Base-by-base conservation (phyloP, 1,140 invertebrate genomes). In the Bursaphelenchus mucronatus region DNA sequence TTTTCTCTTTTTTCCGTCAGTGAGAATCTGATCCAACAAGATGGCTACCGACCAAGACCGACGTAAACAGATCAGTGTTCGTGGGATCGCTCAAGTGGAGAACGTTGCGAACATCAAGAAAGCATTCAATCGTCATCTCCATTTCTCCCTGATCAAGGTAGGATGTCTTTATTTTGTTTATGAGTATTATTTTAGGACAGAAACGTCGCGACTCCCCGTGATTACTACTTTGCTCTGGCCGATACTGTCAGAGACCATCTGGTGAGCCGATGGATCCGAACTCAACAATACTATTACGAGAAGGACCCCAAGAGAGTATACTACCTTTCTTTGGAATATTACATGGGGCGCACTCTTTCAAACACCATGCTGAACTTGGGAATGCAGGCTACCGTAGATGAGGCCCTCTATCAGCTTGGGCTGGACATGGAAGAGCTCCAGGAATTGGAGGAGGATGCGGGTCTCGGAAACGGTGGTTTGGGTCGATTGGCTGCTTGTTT, bases 361-460 rank as follows among this genome's bases (percentile, higher is more conserved):
- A 99, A 99, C 82, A 98, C 95, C 5, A 98, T 99, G 94, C 90
- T 98, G 64, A 99, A 99, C 82, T 84, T 99, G 74, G 95, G 94
- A 1, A 94, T 99, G 71, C 91, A 97, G 83, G 91, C 89, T 40
- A 88, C 91, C 44, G 93, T 92, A 76, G 94, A 97, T 84, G 94
- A 98, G 85, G 93, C 94, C 55, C 88, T 97, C 83, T 97, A 97
- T 82, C 94, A 97, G 87, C 84, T 99, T 79, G 96, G 96, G 54
- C 84, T 99, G 72, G 92, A 98, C 79, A 96, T 99, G 82, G 96
- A 99, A 84, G 94, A 97, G 82, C 68, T 79, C 30, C 92, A 98
- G 83, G 91, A 94, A 72, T 85, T 97, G 55, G 95, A 98, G 83
- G 92, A 96, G 84, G 96, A 99, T 85, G 85, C 85, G 65, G 96